These are phyloP conservation scores for Erinaceus europaeus DNA, from an alignment of 2,113 vertebrate species.

Conservation along the genomic window DNA sequence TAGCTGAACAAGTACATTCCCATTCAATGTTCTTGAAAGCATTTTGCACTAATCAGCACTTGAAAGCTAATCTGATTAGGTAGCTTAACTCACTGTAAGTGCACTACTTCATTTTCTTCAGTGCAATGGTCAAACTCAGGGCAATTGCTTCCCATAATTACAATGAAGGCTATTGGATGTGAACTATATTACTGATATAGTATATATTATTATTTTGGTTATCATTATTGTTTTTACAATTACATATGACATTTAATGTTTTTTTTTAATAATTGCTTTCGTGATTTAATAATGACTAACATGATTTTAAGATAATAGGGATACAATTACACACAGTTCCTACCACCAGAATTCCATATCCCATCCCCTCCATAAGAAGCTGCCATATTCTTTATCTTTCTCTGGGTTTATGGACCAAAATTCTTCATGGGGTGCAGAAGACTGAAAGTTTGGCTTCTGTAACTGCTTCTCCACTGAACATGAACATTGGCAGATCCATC, in stretches of 20 bases:
- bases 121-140: constrained; percentile 27
- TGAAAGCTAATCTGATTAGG: constrained; percentile 75
- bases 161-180: constrained; percentile 57
- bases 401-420: no score
- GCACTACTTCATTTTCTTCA: constrained; percentile 54
- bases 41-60: constrained; percentile 68
- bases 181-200: constrained; percentile 43
- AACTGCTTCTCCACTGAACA: no score
- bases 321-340: no score
- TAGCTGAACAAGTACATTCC: constrained; percentile 62
- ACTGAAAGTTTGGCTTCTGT: no score
- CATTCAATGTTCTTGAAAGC: constrained; percentile 62
- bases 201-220: not conserved
- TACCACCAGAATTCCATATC: no score
- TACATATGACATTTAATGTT: not conserved
- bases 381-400: no score
- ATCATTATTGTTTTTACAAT: not conserved
- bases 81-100: constrained; percentile 59
- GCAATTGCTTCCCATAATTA: constrained; percentile 37
- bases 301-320: no score
- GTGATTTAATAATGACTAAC: no score
- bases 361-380: no score
- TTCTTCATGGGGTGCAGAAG: no score
- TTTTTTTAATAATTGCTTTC: no score
- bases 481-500: no score